phyloP scores from a whole-genome alignment of 2,113 vertebrate species.

The Myotis davidii region DNA sequence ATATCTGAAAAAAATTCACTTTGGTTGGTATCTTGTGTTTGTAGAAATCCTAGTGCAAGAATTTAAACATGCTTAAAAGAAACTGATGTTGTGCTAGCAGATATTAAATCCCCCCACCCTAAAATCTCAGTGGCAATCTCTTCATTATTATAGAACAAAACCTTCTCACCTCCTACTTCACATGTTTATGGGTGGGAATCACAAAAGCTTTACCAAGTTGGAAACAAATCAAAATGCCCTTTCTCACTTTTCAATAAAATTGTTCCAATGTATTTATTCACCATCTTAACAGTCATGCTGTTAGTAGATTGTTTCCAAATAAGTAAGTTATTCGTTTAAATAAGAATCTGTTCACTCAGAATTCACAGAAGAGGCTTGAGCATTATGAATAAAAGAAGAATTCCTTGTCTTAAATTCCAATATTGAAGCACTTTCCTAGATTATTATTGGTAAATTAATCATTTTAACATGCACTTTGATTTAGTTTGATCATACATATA shows the following conservation, averaged over 20 bases:
- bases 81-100: conserved; percentile 18
- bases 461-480: background rate
- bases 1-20: conserved; percentile 44
- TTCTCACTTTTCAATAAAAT: conserved; percentile 79
- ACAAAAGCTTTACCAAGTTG: conserved; percentile 70
- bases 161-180: background rate
- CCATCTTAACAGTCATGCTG: conserved; percentile 66
- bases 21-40: conserved; percentile 51
- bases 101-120: background rate
- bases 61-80: conserved; percentile 62
- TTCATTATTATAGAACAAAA: conserved; percentile 38
- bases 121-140: conserved; percentile 31
- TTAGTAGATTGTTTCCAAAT: conserved; percentile 75
- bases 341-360: conserved; percentile 75
- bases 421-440: background rate
- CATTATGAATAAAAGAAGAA: conserved; percentile 32
- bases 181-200: conserved; percentile 61
- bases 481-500: background rate
- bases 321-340: conserved; percentile 78
- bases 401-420: background rate
- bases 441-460: background rate
- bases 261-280: conserved; percentile 70
- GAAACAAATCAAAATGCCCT: conserved; percentile 80
- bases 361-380: conserved; percentile 70
- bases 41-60: conserved; percentile 55